phyloP scores from a whole-genome alignment of 92 coral and sea anemone genomes.

The Metridium senile region DNA sequence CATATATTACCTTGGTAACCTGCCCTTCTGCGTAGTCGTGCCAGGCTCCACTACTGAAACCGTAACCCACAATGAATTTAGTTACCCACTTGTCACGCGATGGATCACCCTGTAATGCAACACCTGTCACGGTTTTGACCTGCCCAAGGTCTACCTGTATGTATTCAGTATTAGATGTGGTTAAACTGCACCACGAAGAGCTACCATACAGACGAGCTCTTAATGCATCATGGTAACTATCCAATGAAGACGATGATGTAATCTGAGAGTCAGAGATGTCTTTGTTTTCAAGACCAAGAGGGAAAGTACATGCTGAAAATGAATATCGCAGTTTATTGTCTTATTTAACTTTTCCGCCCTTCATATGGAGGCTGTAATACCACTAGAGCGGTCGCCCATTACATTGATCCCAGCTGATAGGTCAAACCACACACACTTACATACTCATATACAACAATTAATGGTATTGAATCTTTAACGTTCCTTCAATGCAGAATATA shows the following conservation, averaged over 20 bases:
- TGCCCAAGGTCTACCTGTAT: conserved; percentile 36
- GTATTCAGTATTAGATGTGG: conserved; percentile 31
- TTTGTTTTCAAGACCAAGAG: conserved; percentile 28
- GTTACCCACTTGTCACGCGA: conserved; percentile 17
- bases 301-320: conserved; percentile 23
- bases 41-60: conserved; percentile 2
- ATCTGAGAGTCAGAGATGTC: conserved; percentile 21
- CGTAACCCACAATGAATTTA: conserved; percentile 20
- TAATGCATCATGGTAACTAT: conserved; percentile 13
- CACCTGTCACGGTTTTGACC: conserved; percentile 31
- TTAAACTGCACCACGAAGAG: conserved; percentile 31
- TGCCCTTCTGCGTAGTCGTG: conserved; percentile 19
- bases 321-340: too few species aligned
- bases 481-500: too few species aligned
- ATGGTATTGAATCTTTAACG: too few species aligned
- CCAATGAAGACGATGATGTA: conserved; percentile 24
- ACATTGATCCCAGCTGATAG: too few species aligned
- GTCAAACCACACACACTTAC: too few species aligned
- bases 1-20: conserved; percentile 6
- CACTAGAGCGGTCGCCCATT: too few species aligned
- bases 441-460: too few species aligned
- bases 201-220: conserved; percentile 35
- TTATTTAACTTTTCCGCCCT: too few species aligned
- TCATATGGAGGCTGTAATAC: too few species aligned
- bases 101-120: conserved; percentile 33